Base-by-base conservation (phyloP, 2,888 invertebrate genomes). In the Masnerella sp. region DNA sequence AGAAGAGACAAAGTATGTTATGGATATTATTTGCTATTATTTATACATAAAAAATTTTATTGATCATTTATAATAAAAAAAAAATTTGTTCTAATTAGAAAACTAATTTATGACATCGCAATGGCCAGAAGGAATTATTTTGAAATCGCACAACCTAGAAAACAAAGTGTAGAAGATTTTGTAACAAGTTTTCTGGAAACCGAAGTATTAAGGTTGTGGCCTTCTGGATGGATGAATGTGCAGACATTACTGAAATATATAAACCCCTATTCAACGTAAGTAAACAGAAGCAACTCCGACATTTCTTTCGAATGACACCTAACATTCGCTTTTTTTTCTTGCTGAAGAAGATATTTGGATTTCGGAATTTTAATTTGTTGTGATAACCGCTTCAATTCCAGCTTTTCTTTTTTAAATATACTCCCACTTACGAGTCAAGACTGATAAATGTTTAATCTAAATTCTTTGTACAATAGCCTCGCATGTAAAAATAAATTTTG, bases 161-260 rank as follows among this genome's bases (percentile, higher is more conserved):
- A 88, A 74, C 88, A 88, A 68, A 87, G 85, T 25, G 82, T 87
- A 43, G 90, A 91, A 64, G 88, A 89, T 28, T 90, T 88, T 56
- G 89, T 92, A 1, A 88, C 88, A 34, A 80, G 85, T 0, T 90
- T 91, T 82, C 88, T 94, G 38, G 90, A 91, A 51, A 82, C 84
- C 32, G 89, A 91, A 64, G 90, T 92, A n/a, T 88, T 91, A 84
- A 89, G 91, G 8, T 86, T 93, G 25, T 93, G 93, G 91, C 93
- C 93, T 2, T 85, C 88, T 43, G 93, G 93, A 12, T 93, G 92
- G 89, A 92, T 93, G 83, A 88, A 91, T 74, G 89, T 91, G 82
- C 88, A 90, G 25, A 90, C 90, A 2, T 84, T 91, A 49, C 79
- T 90, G 74, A 83, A 89, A 18, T 90, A 90, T 82, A 89, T 90